These are phyloP conservation scores for Anorthoa munda DNA, from an alignment of 2,888 invertebrate species.

Conservation along the genomic window DNA sequence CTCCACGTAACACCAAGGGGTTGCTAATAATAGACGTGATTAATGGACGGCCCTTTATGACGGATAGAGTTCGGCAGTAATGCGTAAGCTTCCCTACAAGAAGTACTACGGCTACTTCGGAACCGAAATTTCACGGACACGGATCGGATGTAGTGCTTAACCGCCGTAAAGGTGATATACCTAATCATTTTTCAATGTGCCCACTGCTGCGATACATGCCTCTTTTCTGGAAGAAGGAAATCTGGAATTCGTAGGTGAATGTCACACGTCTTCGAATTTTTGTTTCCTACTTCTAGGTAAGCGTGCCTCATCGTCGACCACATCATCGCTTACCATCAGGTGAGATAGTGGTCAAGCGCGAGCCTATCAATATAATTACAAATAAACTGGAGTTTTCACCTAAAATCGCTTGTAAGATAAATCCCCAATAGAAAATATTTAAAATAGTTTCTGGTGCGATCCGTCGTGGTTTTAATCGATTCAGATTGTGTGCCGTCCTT, in stretches of 20 bases:
- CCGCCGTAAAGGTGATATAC: too few relatives aligned
- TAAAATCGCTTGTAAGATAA: slow-evolving; percentile 33
- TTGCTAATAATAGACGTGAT: too few relatives aligned
- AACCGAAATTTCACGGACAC: too few relatives aligned
- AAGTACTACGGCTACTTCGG: too few relatives aligned
- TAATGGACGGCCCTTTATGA: too few relatives aligned
- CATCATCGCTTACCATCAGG: background rate
- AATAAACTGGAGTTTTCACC: background rate
- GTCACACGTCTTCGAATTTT: background rate
- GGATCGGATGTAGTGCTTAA: too few relatives aligned
- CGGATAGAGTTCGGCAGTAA: too few relatives aligned
- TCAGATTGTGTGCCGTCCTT: slow-evolving; percentile 57
- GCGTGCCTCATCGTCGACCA: background rate
- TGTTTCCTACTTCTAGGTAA: background rate
- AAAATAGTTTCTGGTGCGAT: slow-evolving; percentile 39
- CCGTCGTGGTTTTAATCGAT: slow-evolving; percentile 51
- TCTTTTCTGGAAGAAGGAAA: too few relatives aligned
- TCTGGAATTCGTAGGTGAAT: background rate
- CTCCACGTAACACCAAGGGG: too few relatives aligned
- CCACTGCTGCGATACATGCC: too few relatives aligned
- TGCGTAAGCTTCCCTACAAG: too few relatives aligned
- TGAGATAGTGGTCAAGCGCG: background rate
- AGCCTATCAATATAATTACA: background rate
- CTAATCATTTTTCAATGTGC: too few relatives aligned
- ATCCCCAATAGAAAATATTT: slow-evolving; percentile 5